Percentiles rank a stretch among this genome's conserved stretches.
phyloP scores from a whole-genome alignment of 2,888 invertebrate genomes.

The Aproaerema taeniolella region DNA sequence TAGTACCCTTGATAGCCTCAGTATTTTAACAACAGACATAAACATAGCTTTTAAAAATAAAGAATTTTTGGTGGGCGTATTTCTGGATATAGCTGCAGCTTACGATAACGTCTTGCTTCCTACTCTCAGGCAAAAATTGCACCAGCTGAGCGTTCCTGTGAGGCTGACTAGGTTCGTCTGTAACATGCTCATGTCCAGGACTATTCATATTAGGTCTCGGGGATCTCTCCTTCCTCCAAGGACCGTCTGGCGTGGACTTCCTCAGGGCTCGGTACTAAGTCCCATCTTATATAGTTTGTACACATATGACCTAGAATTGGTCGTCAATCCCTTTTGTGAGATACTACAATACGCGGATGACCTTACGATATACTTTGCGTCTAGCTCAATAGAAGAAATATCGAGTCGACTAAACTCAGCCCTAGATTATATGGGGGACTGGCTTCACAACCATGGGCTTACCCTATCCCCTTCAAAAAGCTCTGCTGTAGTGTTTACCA shows the following conservation, averaged over 20 bases:
- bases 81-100: constrained; percentile 11
- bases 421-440: constrained; percentile 6
- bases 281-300: not conserved
- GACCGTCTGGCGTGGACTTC: constrained; percentile 23
- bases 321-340: constrained; percentile 1
- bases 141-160: constrained; percentile 22
- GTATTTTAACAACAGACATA: constrained; percentile 20
- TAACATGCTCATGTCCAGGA: constrained; percentile 16
- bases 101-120: constrained; percentile 15
- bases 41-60: constrained; percentile 5
- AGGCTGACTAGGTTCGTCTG: constrained; percentile 19
- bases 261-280: constrained; percentile 18
- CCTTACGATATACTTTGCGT: constrained; percentile 17
- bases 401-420: constrained; percentile 1
- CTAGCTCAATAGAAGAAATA: not conserved
- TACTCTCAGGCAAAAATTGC: constrained; percentile 15
- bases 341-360: constrained; percentile 28
- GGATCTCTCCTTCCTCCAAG: constrained; percentile 7
- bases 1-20: constrained; percentile 26
- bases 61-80: constrained; percentile 7
- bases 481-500: constrained; percentile 16
- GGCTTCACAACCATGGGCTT: constrained; percentile 15
- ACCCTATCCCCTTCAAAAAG: constrained; percentile 18
- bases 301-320: not conserved
- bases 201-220: constrained; percentile 10